Conservation (phyloP, 2,888 invertebrate genomes). For the Actias luna region DNA sequence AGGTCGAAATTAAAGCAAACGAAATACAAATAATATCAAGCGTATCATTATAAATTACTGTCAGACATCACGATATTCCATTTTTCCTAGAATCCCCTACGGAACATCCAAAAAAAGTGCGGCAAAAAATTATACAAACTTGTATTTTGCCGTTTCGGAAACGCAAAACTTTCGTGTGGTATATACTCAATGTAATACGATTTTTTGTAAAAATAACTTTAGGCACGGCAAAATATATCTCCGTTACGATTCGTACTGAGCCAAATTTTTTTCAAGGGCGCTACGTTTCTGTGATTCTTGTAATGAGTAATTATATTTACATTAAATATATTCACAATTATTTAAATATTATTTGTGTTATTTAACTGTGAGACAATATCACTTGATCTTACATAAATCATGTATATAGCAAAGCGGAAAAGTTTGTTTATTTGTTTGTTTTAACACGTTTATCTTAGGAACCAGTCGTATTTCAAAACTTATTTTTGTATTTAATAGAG, state of each 20-base stretch:
- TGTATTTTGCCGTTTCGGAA: not conserved
- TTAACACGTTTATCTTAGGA: no score
- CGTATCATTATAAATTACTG: conserved; percentile 12
- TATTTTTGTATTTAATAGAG: no score
- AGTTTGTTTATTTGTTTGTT: no score
- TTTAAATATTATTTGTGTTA: not conserved
- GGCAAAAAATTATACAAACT: conserved; percentile 7
- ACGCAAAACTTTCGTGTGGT: not conserved
- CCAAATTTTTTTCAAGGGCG: conserved; percentile 47
- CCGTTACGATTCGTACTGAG: conserved; percentile 26
- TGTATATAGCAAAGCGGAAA: no score
- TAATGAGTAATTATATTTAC: not conserved
- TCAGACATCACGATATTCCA: conserved; percentile 2
- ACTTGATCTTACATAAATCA: no score
- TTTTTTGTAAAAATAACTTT: conserved; percentile 4
- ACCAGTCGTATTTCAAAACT: no score
- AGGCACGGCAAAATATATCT: not conserved
- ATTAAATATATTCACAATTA: not conserved
- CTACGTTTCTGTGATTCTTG: conserved; percentile 16
- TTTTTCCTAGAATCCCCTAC: conserved; percentile 5
- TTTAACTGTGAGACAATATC: not conserved
- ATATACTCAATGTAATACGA: not conserved
- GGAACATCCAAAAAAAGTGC: not conserved
- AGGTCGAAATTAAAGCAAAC: conserved; percentile 10
- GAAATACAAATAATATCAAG: conserved; percentile 5